Percentiles rank a stretch among this genome's conserved stretches.
Evolutionary conservation across 64 coral and sea anemone genomes (phyloP).

Genomic region (Montipora foliosa): DNA sequence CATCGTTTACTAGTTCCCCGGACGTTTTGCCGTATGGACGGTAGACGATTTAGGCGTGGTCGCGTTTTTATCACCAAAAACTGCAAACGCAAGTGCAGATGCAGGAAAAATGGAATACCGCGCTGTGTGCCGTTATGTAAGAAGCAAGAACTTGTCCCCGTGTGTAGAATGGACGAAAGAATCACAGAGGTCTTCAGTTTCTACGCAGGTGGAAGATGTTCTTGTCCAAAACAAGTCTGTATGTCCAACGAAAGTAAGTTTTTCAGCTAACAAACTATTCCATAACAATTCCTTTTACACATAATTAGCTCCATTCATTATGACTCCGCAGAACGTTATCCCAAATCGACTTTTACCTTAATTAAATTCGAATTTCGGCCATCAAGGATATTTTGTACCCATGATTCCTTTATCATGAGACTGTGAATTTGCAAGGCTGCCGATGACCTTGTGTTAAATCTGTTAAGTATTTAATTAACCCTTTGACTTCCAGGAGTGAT

Average conservation of each 20-base stretch:
- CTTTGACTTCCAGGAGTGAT: too few relatives aligned
- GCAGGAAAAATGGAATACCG: slow-evolving; percentile 38
- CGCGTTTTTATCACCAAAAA: slow-evolving; percentile 47
- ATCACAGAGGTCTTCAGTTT: neutral
- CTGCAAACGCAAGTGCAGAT: slow-evolving; percentile 59
- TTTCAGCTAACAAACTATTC: neutral
- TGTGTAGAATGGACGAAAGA: slow-evolving; percentile 24
- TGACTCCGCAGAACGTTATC: too few relatives aligned
- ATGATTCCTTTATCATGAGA: too few relatives aligned
- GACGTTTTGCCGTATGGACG: slow-evolving; percentile 28
- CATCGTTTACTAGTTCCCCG: slow-evolving; percentile 7
- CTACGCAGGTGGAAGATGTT: slow-evolving; percentile 54
- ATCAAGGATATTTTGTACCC: too few relatives aligned
- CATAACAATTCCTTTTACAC: too few relatives aligned
- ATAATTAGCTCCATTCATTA: too few relatives aligned
- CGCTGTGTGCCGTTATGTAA: slow-evolving; percentile 54
- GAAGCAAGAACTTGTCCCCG: neutral
- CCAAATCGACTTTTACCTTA: too few relatives aligned
- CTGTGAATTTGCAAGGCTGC: too few relatives aligned
- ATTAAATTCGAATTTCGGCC: too few relatives aligned
- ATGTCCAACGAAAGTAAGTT: neutral
- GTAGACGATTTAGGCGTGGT: slow-evolving; percentile 41
- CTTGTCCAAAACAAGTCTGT: slow-evolving; percentile 34
- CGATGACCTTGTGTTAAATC: too few relatives aligned
- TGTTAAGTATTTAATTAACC: too few relatives aligned